Base-by-base conservation (phyloP, 2,888 invertebrate genomes). In the Ypsolopha sequella region DNA sequence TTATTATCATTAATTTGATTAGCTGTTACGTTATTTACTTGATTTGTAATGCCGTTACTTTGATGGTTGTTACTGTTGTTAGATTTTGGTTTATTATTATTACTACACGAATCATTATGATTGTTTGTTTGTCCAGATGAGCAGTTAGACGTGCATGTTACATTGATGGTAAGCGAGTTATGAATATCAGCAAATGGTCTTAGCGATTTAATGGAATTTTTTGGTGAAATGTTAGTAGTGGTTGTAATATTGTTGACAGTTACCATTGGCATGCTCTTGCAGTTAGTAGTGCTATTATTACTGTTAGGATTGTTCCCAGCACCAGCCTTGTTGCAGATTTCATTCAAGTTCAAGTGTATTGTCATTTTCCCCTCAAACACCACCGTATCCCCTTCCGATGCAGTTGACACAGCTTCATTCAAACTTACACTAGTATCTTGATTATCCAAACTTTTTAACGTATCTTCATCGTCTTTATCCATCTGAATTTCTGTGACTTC, bases 381-480 rank as follows among this genome's bases (percentile, higher is more conserved):
- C 66, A 88, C 80, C 52, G 86, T 82, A 61, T 87, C 87, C 55
- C 80, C 78, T 56, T 87, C 87, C 54, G 87, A 87, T 57, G 76
- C 68, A 58, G 78, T 74, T 52, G 87, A 87, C 54, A 72, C 70
- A 57, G 78, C 75, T 60, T 88, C 87, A 73, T 81, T 85, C 52
- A 87, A 73, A 87, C 87, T 87, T 87, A 87, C 87, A 77, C 87
- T 87, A 66, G 80, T 84, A 63, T 87, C 87, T 68, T 87, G 85
- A 70, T 80, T 86, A 55, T 87, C 87, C 73, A 87, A 74, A 73
- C 87, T 87, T 68, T 84, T 85, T 56, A 85, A 70, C 9, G 85
- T 87, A 52, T 84, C 84, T 71, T 89, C 89, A 54, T 87, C 82
- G 57, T 85, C 84, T 70, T 85, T 86, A 55, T 88, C 85, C 57